Percentiles rank a stretch among this genome's conserved stretches.
These are phyloP conservation scores for Ochotona curzoniae DNA, from an alignment of 2,113 vertebrate genomes.

Conservation along the genomic window DNA sequence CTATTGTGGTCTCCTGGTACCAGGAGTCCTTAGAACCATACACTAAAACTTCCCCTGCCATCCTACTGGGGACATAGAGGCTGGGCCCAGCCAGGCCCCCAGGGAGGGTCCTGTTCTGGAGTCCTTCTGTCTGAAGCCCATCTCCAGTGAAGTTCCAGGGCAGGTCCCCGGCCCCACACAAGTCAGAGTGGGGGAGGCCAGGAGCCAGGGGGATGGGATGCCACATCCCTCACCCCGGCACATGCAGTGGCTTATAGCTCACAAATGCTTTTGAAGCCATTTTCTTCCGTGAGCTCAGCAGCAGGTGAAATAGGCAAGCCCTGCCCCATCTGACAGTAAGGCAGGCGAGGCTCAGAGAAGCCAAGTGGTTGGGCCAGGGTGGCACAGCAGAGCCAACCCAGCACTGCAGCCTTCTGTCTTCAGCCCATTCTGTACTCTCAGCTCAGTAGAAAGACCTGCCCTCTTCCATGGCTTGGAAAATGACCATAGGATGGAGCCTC, in stretches of 20 bases:
- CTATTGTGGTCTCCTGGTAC: not conserved
- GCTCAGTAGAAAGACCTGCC: not conserved
- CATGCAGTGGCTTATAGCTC: not conserved
- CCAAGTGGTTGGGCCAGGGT: not conserved
- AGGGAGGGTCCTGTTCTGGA: not conserved
- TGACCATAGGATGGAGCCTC: rapidly evolving
- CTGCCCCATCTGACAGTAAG: not conserved
- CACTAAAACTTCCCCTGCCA: rapidly evolving
- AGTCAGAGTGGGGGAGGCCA: not conserved
- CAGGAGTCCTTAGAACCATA: not conserved
- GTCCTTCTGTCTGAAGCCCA: not conserved
- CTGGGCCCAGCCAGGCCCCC: not conserved
- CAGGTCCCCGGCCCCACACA: not conserved
- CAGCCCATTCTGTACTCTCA: rapidly evolving
- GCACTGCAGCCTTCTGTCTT: rapidly evolving
- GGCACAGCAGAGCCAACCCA: too few species aligned
- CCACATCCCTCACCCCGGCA: not conserved
- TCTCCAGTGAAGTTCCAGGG: not conserved
- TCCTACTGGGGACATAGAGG: not conserved
- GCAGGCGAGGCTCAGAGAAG: not conserved
- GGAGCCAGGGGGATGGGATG: not conserved
- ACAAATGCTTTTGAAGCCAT: not conserved
- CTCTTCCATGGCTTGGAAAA: not conserved
- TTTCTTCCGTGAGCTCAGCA: not conserved
- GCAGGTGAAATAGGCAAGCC: not conserved